Evolutionary conservation across 1,140 invertebrate species (phyloP).

Genomic region (Rhopalosiphum maidis): DNA sequence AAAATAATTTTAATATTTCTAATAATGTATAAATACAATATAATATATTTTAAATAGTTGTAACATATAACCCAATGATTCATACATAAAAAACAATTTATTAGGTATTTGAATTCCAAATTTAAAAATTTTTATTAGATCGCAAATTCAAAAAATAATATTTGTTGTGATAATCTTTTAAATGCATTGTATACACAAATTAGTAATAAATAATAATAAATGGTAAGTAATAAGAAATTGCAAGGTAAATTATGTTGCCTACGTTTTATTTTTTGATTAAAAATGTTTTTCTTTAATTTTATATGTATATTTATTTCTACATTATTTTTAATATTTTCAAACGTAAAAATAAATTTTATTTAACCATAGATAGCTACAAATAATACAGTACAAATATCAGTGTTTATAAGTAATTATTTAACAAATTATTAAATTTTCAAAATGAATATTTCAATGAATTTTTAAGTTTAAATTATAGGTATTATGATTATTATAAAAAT

Average conservation of each 20-base stretch:
- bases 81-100: not conserved
- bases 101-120: not conserved
- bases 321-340: not conserved
- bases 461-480: not conserved
- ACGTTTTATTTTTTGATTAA: not conserved
- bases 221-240: not conserved
- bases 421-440: not conserved
- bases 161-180: not conserved
- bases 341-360: not conserved
- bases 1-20: too few species aligned
- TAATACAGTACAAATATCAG: not conserved
- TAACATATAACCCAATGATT: not conserved
- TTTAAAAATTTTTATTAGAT: not conserved
- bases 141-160: not conserved
- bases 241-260: not conserved
- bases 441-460: not conserved
- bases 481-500: not conserved
- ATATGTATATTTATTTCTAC: not conserved
- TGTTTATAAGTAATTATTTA: not conserved
- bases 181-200: not conserved
- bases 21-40: not conserved
- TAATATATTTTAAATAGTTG: not conserved
- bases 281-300: not conserved
- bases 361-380: not conserved
- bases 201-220: too few species aligned